Conservation (phyloP, 1,140 invertebrate genomes). For the Anagrus nilaparvatae region DNA sequence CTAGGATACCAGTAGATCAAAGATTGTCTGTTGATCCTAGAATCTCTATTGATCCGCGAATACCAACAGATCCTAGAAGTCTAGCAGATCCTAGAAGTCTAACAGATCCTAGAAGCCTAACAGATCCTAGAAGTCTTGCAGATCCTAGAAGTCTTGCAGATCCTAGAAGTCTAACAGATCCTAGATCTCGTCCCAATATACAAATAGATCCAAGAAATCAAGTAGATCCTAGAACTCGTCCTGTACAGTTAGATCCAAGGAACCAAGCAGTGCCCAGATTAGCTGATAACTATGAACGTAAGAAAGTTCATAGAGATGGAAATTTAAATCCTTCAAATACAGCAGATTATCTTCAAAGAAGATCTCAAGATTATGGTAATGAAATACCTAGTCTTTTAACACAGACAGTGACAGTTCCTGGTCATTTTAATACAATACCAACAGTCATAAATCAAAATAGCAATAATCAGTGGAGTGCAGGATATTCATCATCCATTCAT, state of each 20-base stretch:
- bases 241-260: too few species aligned
- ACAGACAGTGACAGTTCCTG: too few species aligned
- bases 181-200: conserved; percentile 1
- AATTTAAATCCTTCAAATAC: too few species aligned
- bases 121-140: not conserved
- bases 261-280: conserved; percentile 22
- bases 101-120: not conserved
- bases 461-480: too few species aligned
- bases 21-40: not conserved
- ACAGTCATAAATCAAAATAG: too few species aligned
- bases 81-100: not conserved
- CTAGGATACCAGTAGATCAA: not conserved
- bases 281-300: conserved; percentile 30
- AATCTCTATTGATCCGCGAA: conserved; percentile 5
- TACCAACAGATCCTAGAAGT: not conserved
- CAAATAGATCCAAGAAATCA: conserved; percentile 9
- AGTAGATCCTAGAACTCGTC: conserved; percentile 5
- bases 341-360: too few species aligned
- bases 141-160: too few species aligned
- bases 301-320: too few species aligned
- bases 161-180: conserved; percentile 9
- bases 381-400: too few species aligned
- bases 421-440: too few species aligned
- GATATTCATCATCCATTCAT: too few species aligned
- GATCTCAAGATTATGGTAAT: too few species aligned